Percentiles rank a stretch among this genome's conserved stretches.
Evolutionary conservation across 2,113 vertebrate genomes (phyloP).

Genomic region (Cygnus buccinator): DNA sequence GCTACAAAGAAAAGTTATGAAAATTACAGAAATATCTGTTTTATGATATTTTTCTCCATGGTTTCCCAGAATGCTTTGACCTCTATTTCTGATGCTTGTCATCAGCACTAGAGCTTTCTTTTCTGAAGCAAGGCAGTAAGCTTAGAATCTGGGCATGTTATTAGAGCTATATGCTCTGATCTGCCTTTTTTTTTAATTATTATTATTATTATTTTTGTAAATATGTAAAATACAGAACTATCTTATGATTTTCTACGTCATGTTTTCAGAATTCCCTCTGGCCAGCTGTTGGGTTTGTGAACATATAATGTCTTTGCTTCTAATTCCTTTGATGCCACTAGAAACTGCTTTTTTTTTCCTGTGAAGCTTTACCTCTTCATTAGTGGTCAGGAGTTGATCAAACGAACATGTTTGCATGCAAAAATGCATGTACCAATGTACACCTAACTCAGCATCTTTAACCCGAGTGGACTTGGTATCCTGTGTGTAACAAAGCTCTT

Average conservation of each 20-base stretch:
- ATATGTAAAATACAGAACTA: neutral
- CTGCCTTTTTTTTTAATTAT: neutral
- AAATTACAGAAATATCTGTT: neutral
- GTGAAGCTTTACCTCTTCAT: neutral
- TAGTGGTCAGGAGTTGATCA: neutral
- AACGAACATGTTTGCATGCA: neutral
- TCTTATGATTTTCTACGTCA: neutral
- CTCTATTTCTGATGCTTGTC: neutral
- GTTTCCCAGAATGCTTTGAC: neutral
- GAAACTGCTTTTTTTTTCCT: neutral
- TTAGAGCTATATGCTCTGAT: neutral
- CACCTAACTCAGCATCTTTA: neutral
- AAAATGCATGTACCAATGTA: neutral
- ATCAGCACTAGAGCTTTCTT: neutral
- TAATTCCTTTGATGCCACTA: neutral
- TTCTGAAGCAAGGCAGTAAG: neutral
- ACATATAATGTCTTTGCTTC: neutral
- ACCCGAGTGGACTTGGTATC: neutral
- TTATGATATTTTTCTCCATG: neutral
- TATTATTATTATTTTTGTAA: neutral
- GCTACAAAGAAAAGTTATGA: neutral
- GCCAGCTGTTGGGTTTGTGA: neutral
- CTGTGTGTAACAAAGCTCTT: slow-evolving; percentile 21
- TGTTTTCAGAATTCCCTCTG: neutral
- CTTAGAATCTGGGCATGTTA: neutral